These are phyloP conservation scores for Tursiops truncatus DNA, from an alignment of 2,113 vertebrate species.

Conservation along the genomic window DNA sequence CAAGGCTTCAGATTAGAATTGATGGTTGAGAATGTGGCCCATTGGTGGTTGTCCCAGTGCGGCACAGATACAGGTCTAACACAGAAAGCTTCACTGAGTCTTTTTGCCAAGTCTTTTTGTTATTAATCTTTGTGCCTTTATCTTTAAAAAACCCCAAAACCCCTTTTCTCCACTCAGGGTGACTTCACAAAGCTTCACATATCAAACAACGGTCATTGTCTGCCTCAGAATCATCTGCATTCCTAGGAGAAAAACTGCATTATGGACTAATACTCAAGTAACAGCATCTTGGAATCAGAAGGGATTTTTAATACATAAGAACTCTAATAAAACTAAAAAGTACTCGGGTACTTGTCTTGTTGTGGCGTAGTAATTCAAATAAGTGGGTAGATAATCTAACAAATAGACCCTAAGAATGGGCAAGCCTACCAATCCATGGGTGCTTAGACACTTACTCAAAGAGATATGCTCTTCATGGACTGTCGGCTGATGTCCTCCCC, in stretches of 20 bases:
- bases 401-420: not conserved
- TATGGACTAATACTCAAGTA: not conserved
- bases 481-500: not conserved
- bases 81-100: not conserved
- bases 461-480: not conserved
- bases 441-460: not conserved
- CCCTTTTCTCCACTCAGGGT: not conserved
- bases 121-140: not conserved
- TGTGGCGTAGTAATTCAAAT: not conserved
- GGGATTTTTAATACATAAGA: not conserved
- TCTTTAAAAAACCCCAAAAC: not conserved
- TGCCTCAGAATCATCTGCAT: not conserved
- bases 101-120: not conserved
- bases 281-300: slow-evolving; percentile 19
- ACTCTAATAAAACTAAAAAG: not conserved
- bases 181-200: slow-evolving; percentile 19
- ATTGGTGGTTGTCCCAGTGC: not conserved
- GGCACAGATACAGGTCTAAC: not conserved
- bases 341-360: not conserved
- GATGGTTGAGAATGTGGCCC: not conserved
- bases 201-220: not conserved
- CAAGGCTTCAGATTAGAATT: not conserved
- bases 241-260: not conserved
- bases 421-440: not conserved
- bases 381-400: not conserved